A percentile compares a stretch with the other conserved stretches of the same genome.
These are phyloP conservation scores for Bryconaethiops microstoma DNA, from an alignment of 2,797 vertebrate genomes.

Conservation along the genomic window DNA sequence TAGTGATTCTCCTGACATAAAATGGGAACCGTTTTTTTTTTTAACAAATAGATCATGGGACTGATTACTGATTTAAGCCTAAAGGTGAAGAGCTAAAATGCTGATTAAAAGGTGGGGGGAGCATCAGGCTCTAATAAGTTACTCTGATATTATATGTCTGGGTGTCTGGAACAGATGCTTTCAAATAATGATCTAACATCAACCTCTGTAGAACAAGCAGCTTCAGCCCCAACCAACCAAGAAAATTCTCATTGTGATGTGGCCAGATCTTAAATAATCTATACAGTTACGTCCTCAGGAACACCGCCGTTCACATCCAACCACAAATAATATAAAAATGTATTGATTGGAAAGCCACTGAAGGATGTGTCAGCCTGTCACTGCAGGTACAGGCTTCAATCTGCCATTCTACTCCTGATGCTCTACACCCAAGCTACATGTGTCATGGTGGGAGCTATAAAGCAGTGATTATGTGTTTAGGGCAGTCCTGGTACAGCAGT, in stretches of 20 bases:
- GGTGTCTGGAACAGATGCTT: neutral
- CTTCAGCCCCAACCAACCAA: neutral
- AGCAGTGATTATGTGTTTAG: conserved; percentile 9
- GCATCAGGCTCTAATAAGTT: too few species aligned
- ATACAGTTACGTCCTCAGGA: neutral
- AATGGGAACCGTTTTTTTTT: neutral
- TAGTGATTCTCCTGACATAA: neutral
- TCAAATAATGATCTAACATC: neutral
- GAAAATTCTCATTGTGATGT: neutral
- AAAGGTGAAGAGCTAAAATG: too few species aligned
- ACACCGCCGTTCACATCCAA: neutral
- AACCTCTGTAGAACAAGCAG: neutral
- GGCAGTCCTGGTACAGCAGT: neutral
- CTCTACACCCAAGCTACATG: neutral
- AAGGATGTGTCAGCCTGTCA: neutral
- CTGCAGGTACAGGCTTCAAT: neutral
- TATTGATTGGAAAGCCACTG: neutral
- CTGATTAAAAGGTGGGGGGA: too few species aligned
- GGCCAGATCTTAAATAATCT: neutral
- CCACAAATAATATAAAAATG: neutral
- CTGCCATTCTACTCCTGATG: neutral
- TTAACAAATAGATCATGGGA: too few species aligned
- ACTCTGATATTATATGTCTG: too few species aligned
- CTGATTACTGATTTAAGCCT: neutral
- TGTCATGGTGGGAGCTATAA: neutral